Evolutionary conservation across 2,113 vertebrate species (phyloP).

Genomic region (Podocnemis expansa): DNA sequence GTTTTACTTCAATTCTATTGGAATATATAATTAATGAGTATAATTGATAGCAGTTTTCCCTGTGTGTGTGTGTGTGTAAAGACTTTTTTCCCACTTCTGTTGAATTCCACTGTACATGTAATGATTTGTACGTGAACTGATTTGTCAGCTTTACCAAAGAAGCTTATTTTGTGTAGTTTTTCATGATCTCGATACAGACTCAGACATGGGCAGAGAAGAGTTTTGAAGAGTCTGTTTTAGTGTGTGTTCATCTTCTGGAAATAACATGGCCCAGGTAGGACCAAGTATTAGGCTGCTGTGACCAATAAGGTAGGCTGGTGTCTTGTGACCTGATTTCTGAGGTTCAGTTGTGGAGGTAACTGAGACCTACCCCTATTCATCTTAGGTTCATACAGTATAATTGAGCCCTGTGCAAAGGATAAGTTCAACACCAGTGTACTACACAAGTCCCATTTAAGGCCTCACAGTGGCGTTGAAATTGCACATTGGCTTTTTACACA

Average conservation of each 20-base stretch:
- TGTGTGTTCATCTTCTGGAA: not conserved
- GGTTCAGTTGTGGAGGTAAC: not conserved
- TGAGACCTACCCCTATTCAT: accelerated
- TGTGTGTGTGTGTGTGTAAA: not conserved
- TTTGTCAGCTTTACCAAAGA: accelerated
- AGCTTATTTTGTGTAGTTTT: not conserved
- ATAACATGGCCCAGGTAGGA: not conserved
- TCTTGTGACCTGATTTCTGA: not conserved
- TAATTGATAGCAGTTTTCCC: constrained; percentile 70
- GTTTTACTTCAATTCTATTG: constrained; percentile 66
- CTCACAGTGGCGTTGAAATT: not conserved
- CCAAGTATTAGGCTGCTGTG: not conserved
- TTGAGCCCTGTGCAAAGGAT: not conserved
- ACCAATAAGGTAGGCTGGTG: not conserved
- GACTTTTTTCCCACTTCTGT: constrained; percentile 58
- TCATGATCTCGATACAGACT: accelerated
- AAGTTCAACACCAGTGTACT: not conserved
- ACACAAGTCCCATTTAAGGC: not conserved
- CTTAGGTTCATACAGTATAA: not conserved
- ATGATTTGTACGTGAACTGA: accelerated
- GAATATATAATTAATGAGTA: constrained; percentile 65
- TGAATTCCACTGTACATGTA: not conserved
- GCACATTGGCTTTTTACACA: not conserved
- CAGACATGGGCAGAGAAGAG: accelerated
- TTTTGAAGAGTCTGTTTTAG: not conserved